phyloP scores from a whole-genome alignment of 2,888 invertebrate species.

The Drosophila formosana region DNA sequence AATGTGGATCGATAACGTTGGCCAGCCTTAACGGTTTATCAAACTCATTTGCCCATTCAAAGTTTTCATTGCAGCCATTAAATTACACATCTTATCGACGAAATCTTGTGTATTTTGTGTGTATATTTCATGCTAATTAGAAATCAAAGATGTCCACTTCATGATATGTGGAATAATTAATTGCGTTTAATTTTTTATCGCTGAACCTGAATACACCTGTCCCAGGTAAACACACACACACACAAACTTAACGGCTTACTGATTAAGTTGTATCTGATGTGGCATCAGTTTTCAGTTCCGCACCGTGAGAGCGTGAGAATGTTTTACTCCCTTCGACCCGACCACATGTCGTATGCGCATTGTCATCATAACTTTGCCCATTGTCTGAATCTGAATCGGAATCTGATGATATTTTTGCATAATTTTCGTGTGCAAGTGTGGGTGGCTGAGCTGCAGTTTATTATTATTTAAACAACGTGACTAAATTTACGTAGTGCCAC shows the following conservation, averaged over 20 bases:
- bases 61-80: constrained; percentile 56
- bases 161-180: constrained; percentile 72
- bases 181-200: constrained; percentile 67
- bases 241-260: constrained; percentile 43
- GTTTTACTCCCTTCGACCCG: neutral
- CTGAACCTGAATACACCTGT: constrained; percentile 16
- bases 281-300: constrained; percentile 56
- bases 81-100: constrained; percentile 68
- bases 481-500: constrained; percentile 70
- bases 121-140: constrained; percentile 73
- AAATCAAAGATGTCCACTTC: constrained; percentile 62
- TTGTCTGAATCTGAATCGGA: constrained; percentile 56
- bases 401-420: constrained; percentile 67
- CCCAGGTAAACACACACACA: constrained; percentile 15
- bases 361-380: constrained; percentile 69
- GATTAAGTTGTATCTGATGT: constrained; percentile 71
- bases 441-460: constrained; percentile 66
- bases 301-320: constrained; percentile 30
- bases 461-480: constrained; percentile 81
- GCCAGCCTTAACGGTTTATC: constrained; percentile 50
- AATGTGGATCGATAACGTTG: constrained; percentile 55
- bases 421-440: constrained; percentile 51
- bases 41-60: constrained; percentile 24
- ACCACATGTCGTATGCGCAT: constrained; percentile 66
- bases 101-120: constrained; percentile 29